Conservation (phyloP, 64 coral and sea anemone genomes). For the Actinia equina region DNA sequence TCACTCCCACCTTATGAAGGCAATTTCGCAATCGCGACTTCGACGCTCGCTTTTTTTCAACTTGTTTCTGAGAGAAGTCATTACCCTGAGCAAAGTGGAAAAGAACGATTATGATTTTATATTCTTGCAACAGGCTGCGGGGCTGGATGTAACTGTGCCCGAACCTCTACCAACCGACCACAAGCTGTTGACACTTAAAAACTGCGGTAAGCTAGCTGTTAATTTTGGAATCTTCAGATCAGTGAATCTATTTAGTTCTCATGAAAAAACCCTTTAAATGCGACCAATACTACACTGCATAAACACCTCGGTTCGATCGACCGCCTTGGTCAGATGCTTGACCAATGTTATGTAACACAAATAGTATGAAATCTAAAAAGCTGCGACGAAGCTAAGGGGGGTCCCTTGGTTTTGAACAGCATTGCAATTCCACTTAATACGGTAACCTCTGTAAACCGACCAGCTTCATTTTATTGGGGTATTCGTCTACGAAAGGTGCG, state of each 20-base stretch:
- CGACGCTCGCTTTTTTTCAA: no score
- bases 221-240: neutral
- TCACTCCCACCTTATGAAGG: no score
- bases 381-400: no score
- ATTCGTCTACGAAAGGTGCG: neutral
- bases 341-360: no score
- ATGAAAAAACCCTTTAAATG: neutral
- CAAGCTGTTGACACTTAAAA: slow-evolving; percentile 60
- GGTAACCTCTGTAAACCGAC: neutral
- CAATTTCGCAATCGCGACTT: no score
- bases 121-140: slow-evolving; percentile 52
- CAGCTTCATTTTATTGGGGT: neutral
- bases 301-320: no score
- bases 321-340: no score
- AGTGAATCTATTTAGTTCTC: neutral
- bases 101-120: neutral
- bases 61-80: no score
- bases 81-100: no score
- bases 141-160: slow-evolving; percentile 79
- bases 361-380: no score
- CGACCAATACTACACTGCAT: neutral
- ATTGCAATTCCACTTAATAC: no score
- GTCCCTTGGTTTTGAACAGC: no score
- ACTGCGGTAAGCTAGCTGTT: slow-evolving; percentile 76
- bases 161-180: slow-evolving; percentile 81